Percentiles rank a stretch among this genome's conserved stretches.
phyloP scores from a whole-genome alignment of 2,888 invertebrate species.

The Galeopsomyia nigrocyanea region DNA sequence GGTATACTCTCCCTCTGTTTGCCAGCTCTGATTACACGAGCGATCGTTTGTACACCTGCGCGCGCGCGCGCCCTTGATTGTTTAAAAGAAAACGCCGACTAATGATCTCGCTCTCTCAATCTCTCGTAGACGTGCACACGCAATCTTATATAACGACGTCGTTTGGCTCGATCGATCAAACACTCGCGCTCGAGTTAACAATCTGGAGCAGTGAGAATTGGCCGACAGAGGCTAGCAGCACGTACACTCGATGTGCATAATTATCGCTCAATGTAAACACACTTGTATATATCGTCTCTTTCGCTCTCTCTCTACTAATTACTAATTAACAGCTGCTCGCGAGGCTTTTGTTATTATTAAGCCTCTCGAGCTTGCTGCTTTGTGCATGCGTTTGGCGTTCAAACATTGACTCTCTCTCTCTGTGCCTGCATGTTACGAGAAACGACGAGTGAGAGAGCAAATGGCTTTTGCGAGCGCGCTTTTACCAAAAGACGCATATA shows the following conservation, averaged over 20 bases:
- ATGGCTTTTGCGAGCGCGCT: not conserved
- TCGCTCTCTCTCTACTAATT: constrained; percentile 1
- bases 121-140: not conserved
- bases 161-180: not conserved
- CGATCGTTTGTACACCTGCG: not conserved
- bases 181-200: constrained; percentile 31
- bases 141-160: not conserved
- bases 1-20: constrained; percentile 8
- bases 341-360: constrained; percentile 19
- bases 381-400: not conserved
- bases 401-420: constrained; percentile 25
- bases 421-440: not conserved
- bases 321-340: constrained; percentile 21
- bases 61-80: constrained; percentile 5
- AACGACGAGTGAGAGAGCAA: not conserved
- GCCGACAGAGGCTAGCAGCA: too few species aligned
- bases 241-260: too few species aligned
- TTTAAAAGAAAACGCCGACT: constrained; percentile 2
- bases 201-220: too few species aligned
- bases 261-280: too few species aligned
- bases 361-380: constrained; percentile 1
- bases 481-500: constrained; percentile 4
- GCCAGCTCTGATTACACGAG: constrained; percentile 15
- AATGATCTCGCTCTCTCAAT: not conserved
- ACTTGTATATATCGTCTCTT: too few species aligned